Evolutionary conservation across 2,888 invertebrate genomes (phyloP).

Genomic region (Stenolophus ochropezus): DNA sequence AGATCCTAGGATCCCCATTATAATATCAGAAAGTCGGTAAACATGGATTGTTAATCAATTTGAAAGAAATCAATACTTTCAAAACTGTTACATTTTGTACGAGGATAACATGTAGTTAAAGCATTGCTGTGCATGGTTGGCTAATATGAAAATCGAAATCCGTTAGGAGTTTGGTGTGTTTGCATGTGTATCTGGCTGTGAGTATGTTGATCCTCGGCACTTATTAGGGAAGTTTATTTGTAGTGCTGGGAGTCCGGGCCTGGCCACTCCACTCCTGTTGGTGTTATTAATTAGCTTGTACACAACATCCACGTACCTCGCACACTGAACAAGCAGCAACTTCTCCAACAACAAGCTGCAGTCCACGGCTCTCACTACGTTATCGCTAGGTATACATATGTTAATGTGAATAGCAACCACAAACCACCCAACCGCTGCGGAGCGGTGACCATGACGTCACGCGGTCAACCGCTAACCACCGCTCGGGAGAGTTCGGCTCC

Average conservation of each 20-base stretch:
- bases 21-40: too few relatives aligned
- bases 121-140: too few relatives aligned
- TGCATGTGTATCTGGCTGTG: not conserved
- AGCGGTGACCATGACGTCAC: constrained; percentile 67
- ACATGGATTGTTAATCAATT: too few relatives aligned
- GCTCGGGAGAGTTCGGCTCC: constrained; percentile 54
- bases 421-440: constrained; percentile 63
- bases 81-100: too few relatives aligned
- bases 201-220: not conserved
- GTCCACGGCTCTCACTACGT: constrained; percentile 27
- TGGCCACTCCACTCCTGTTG: constrained; percentile 35
- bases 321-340: constrained; percentile 39
- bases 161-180: not conserved
- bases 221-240: not conserved
- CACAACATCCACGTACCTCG: constrained; percentile 44
- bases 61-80: too few relatives aligned
- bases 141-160: too few relatives aligned
- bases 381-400: constrained; percentile 66
- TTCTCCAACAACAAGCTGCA: constrained; percentile 63
- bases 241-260: not conserved
- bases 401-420: constrained; percentile 69
- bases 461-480: constrained; percentile 67
- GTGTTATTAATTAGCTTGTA: constrained; percentile 59
- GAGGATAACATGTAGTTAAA: too few relatives aligned
- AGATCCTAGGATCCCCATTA: too few relatives aligned